A percentile compares a stretch with the other conserved stretches of the same genome.
These are phyloP conservation scores for Pseudoatta argentina DNA, from an alignment of 1,140 invertebrate genomes.

Conservation along the genomic window DNA sequence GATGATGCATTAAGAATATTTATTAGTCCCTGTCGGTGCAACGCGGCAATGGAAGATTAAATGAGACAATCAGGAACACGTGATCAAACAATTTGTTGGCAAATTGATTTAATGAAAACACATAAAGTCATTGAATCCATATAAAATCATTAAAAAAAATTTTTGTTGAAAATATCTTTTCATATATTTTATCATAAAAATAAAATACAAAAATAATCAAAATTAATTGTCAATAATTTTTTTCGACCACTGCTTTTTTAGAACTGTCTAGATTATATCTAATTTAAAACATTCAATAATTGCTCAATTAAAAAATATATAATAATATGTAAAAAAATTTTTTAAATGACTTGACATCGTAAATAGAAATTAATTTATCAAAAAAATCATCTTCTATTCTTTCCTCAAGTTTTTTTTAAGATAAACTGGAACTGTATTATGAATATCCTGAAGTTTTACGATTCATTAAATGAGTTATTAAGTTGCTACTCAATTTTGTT, in stretches of 20 bases:
- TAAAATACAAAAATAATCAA: conserved; percentile 5
- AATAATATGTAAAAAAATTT: not conserved
- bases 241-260: not conserved
- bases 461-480: not conserved
- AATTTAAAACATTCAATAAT: not conserved
- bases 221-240: not conserved
- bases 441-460: not conserved
- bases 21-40: conserved; percentile 71
- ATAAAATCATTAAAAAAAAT: not conserved
- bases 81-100: not conserved
- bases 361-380: conserved; percentile 6
- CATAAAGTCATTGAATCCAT: not conserved
- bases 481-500: not conserved
- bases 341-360: not conserved
- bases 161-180: not conserved
- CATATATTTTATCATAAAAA: not conserved
- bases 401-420: not conserved
- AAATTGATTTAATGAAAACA: not conserved
- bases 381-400: conserved; percentile 3
- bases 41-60: conserved; percentile 61
- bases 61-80: conserved; percentile 42
- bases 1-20: conserved; percentile 64
- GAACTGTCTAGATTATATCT: not conserved
- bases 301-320: not conserved
- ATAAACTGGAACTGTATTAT: conserved; percentile 13